Conservation (phyloP, 1,140 invertebrate species). For the Zaprionus taronus region DNA sequence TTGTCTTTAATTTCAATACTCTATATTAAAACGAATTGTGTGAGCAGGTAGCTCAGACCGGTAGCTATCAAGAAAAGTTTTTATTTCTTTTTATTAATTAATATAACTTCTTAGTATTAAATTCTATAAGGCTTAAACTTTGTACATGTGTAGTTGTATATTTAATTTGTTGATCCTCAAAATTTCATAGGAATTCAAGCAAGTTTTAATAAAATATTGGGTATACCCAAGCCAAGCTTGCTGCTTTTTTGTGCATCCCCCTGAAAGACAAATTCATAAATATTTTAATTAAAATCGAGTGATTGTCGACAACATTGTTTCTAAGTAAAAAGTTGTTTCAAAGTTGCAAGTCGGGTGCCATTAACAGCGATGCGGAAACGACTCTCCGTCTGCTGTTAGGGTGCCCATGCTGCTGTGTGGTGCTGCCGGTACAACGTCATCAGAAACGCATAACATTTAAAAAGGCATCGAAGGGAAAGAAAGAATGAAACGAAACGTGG, state of each 20-base stretch:
- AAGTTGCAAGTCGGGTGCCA: conserved; percentile 58
- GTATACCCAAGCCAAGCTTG: not conserved
- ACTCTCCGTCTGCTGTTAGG: conserved; percentile 19
- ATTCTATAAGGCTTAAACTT: not conserved
- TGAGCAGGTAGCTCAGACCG: not conserved
- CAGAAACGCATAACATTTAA: conserved; percentile 71
- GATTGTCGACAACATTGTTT: conserved; percentile 67
- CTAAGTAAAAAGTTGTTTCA: conserved; percentile 65
- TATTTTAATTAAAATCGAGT: conserved; percentile 77
- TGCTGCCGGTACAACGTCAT: conserved; percentile 55
- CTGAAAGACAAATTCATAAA: conserved; percentile 70
- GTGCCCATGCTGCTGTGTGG: too few species aligned
- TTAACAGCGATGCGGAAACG: conserved; percentile 58
- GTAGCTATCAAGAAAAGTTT: not conserved
- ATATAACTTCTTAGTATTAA: not conserved
- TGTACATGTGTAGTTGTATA: not conserved
- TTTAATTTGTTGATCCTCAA: not conserved
- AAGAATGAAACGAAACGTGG: conserved; percentile 28
- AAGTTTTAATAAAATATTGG: not conserved
- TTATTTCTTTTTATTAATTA: not conserved
- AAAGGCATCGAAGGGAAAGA: conserved; percentile 23
- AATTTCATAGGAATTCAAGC: not conserved
- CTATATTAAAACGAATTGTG: not conserved
- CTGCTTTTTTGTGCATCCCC: not conserved
- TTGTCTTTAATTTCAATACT: conserved; percentile 36